A percentile compares a stretch with the other conserved stretches of the same genome.
Evolutionary conservation across 1,140 invertebrate species (phyloP).

Genomic region (Tetragonula clypearis): DNA sequence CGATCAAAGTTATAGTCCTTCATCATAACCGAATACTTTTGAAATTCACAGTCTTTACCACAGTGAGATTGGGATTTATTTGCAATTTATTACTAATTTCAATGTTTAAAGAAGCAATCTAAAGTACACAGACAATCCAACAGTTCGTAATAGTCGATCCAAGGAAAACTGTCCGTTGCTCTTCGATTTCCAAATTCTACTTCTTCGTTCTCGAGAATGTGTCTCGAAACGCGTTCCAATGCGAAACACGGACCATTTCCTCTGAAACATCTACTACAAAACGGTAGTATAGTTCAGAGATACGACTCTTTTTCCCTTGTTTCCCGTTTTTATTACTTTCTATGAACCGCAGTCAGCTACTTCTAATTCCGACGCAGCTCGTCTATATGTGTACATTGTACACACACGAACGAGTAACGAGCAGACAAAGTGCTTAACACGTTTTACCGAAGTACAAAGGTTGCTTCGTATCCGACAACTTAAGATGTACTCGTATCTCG

Average conservation of each 20-base stretch:
- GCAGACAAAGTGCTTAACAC: conserved; percentile 30
- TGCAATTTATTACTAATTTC: not conserved
- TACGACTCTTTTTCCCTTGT: not conserved
- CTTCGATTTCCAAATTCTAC: too few species aligned
- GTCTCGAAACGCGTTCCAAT: not conserved
- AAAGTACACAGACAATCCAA: not conserved
- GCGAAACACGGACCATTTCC: not conserved
- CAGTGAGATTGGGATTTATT: not conserved
- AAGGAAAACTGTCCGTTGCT: not conserved
- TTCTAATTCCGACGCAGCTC: not conserved
- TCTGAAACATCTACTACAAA: too few species aligned
- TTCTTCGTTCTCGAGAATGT: too few species aligned
- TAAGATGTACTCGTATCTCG: conserved; percentile 25
- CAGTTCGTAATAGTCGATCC: not conserved
- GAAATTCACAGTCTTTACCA: not conserved
- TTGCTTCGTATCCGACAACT: not conserved
- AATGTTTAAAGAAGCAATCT: not conserved
- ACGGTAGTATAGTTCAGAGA: not conserved
- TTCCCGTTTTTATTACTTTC: not conserved
- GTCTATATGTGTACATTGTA: not conserved
- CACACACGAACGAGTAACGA: conserved; percentile 8
- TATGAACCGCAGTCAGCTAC: conserved; percentile 1
- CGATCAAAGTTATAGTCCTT: not conserved
- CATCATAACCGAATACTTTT: too few species aligned
- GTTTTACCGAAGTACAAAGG: conserved; percentile 23